These are phyloP conservation scores for Pandion haliaetus DNA, from an alignment of 2,113 vertebrate genomes.

Conservation along the genomic window DNA sequence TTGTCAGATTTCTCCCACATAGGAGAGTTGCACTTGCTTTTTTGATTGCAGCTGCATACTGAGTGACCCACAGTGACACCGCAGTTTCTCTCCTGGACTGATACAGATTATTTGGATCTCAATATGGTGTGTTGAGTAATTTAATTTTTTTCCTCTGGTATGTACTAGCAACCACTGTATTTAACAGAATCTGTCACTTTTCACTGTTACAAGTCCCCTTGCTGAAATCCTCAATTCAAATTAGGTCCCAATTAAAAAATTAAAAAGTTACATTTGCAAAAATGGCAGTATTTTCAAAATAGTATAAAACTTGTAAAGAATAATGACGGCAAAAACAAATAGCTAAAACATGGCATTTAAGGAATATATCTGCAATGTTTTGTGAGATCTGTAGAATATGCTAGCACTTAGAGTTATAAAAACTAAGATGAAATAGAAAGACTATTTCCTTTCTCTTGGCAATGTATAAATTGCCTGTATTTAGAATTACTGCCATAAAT, in stretches of 20 bases:
- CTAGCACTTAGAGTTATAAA: background rate
- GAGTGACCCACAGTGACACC: background rate
- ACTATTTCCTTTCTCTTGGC: background rate
- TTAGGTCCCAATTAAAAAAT: background rate
- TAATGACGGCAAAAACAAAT: background rate
- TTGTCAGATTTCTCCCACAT: background rate
- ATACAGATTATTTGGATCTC: background rate
- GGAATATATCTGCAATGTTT: background rate
- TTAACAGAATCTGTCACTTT: background rate
- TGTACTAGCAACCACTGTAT: background rate
- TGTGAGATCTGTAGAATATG: background rate
- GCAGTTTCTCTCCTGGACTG: background rate
- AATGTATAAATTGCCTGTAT: background rate
- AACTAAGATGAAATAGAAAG: background rate
- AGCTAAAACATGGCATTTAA: background rate
- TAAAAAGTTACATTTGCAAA: background rate
- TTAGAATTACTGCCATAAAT: slow-evolving; percentile 23
- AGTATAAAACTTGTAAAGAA: background rate
- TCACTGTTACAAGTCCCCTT: background rate
- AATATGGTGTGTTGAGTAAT: background rate
- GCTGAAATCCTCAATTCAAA: background rate
- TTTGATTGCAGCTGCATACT: background rate
- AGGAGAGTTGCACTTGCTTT: background rate
- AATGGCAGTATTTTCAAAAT: background rate
- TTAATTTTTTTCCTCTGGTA: background rate